Conservation (phyloP, 1,140 invertebrate genomes). For the Ptiloglossa arizonensis region DNA sequence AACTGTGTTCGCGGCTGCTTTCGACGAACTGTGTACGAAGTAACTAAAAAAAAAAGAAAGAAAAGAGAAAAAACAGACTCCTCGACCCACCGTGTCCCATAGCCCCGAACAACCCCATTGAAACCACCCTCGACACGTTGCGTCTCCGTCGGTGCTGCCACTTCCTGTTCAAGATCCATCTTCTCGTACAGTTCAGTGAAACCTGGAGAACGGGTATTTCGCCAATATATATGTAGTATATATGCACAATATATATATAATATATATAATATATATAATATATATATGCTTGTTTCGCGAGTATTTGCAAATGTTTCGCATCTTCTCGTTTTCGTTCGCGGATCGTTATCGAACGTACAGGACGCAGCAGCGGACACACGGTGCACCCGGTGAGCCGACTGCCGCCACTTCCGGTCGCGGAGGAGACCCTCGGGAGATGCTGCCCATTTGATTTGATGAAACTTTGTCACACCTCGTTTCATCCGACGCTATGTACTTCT, state of each 20-base stretch:
- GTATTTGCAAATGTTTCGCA: too few relatives aligned
- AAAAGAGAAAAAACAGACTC: too few relatives aligned
- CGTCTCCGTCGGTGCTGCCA: too few relatives aligned
- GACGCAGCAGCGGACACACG: slow-evolving; percentile 50
- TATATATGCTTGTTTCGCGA: too few relatives aligned
- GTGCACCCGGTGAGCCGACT: slow-evolving; percentile 51
- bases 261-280: too few relatives aligned
- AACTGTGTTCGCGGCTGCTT: slow-evolving; percentile 55
- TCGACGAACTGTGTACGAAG: slow-evolving; percentile 27
- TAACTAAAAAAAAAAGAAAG: slow-evolving; percentile 24
- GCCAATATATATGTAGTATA: too few relatives aligned
- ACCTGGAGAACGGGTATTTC: too few relatives aligned
- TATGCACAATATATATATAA: too few relatives aligned
- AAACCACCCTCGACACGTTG: not conserved
- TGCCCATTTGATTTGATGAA: slow-evolving; percentile 80
- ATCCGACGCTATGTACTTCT: slow-evolving; percentile 62
- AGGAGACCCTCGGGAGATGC: slow-evolving; percentile 73
- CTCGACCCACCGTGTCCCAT: too few relatives aligned
- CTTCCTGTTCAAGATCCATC: too few relatives aligned
- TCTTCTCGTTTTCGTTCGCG: not conserved
- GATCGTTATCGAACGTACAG: slow-evolving; percentile 1
- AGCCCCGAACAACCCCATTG: too few relatives aligned
- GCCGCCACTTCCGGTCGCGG: slow-evolving; percentile 66
- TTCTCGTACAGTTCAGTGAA: too few relatives aligned
- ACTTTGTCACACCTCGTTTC: slow-evolving; percentile 73